Percentiles rank a stretch among this genome's conserved stretches.
phyloP scores from a whole-genome alignment of 2,113 vertebrate species.

The Oxygymnocypris stewartii region DNA sequence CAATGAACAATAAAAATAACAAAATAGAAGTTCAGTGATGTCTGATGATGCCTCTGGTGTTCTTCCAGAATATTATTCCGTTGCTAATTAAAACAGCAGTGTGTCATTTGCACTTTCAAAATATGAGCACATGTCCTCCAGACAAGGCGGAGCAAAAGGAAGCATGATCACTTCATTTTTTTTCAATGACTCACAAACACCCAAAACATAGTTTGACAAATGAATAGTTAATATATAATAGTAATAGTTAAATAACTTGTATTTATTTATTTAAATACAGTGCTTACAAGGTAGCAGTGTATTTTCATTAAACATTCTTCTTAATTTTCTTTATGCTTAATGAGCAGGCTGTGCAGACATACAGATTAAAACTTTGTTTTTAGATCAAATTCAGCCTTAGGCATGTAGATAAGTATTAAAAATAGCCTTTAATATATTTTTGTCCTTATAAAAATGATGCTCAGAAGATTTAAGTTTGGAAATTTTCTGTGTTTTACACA shows the following conservation, averaged over 20 bases:
- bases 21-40: background rate
- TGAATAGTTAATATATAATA: background rate
- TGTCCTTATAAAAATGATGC: background rate
- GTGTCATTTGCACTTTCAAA: constrained; percentile 2
- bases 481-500: background rate
- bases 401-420: background rate
- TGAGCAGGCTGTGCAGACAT: background rate
- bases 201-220: constrained; percentile 1
- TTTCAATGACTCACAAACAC: background rate
- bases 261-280: background rate
- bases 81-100: constrained; percentile 3
- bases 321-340: background rate
- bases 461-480: background rate
- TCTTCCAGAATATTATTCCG: background rate
- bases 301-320: background rate
- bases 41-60: constrained; percentile 11
- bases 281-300: background rate
- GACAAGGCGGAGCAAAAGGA: background rate
- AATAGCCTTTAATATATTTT: background rate
- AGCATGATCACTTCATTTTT: background rate
- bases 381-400: background rate
- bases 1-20: background rate
- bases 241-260: background rate
- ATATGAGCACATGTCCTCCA: background rate
- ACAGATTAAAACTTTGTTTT: background rate